phyloP scores from a whole-genome alignment of 2,113 vertebrate genomes.

The Bostrychus sinensis region DNA sequence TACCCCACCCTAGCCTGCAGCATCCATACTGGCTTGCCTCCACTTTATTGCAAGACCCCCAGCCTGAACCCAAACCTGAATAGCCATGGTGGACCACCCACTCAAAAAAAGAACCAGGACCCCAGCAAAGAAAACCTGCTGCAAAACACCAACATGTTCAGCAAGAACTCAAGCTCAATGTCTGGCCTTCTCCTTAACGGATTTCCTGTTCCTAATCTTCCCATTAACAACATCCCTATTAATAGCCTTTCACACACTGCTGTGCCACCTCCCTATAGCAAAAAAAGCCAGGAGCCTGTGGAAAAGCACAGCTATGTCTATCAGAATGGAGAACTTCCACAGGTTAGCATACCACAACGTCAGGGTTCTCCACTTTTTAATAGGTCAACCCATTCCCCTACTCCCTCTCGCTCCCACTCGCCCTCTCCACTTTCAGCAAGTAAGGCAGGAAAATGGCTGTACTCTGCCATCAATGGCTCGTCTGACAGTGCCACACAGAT shows the following conservation, averaged over 20 bases:
- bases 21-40: constrained; percentile 86
- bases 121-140: constrained; percentile 58
- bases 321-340: constrained; percentile 73
- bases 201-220: constrained; percentile 67
- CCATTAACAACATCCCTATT: constrained; percentile 71
- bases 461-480: constrained; percentile 76
- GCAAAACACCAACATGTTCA: constrained; percentile 79
- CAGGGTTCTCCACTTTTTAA: constrained; percentile 79
- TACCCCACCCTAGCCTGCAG: constrained; percentile 94
- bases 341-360: constrained; percentile 64
- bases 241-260: constrained; percentile 59
- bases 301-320: constrained; percentile 37
- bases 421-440: constrained; percentile 71
- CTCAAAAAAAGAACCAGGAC: constrained; percentile 65
- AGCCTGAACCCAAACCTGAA: constrained; percentile 71
- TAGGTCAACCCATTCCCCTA: constrained; percentile 78
- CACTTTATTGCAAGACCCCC: constrained; percentile 69
- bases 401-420: constrained; percentile 73
- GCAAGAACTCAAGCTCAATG: constrained; percentile 75
- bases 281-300: constrained; percentile 55
- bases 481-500: constrained; percentile 72
- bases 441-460: constrained; percentile 84
- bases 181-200: constrained; percentile 62
- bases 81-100: constrained; percentile 66
- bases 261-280: constrained; percentile 48